Evolutionary conservation across 2,888 invertebrate species (phyloP).

Genomic region (Terebella lapidaria): DNA sequence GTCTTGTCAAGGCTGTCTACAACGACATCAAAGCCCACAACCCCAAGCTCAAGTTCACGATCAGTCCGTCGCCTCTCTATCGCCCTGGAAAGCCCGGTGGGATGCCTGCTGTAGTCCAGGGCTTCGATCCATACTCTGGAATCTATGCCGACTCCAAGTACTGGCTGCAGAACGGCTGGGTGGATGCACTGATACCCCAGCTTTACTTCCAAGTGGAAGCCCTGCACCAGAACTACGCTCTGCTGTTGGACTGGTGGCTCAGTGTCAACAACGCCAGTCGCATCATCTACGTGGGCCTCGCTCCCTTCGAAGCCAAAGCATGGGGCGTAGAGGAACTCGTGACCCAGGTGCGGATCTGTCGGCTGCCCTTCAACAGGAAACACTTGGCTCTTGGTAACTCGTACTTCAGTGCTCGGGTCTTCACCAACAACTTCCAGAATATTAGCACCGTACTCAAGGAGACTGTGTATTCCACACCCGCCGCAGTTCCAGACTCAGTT

Average conservation of each 20-base stretch:
- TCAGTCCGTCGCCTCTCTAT: conserved; percentile 47
- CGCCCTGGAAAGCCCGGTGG: conserved; percentile 34
- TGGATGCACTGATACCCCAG: conserved; percentile 42
- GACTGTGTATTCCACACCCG: no score
- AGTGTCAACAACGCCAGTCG: no score
- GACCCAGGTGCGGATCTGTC: no score
- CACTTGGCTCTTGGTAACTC: no score
- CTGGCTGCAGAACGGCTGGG: conserved; percentile 39
- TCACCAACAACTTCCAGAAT: no score
- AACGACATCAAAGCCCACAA: conserved; percentile 25
- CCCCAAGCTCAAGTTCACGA: conserved; percentile 34
- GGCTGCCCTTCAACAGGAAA: no score
- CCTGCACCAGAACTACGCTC: conserved; percentile 39
- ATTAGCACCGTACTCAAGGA: no score
- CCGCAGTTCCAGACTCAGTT: no score
- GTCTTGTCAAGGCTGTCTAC: conserved; percentile 28
- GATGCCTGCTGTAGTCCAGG: conserved; percentile 25
- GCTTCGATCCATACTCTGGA: conserved; percentile 31
- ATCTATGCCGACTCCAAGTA: conserved; percentile 38
- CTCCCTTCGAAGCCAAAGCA: no score
- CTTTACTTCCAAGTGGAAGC: conserved; percentile 44
- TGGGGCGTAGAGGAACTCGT: no score
- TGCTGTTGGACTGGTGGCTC: conserved; percentile 41
- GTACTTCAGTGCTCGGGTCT: no score
- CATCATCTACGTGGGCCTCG: no score